A percentile compares a stretch with the other conserved stretches of the same genome.
phyloP scores from a whole-genome alignment of 1,140 invertebrate genomes.

The Oreohelix idahoensis region DNA sequence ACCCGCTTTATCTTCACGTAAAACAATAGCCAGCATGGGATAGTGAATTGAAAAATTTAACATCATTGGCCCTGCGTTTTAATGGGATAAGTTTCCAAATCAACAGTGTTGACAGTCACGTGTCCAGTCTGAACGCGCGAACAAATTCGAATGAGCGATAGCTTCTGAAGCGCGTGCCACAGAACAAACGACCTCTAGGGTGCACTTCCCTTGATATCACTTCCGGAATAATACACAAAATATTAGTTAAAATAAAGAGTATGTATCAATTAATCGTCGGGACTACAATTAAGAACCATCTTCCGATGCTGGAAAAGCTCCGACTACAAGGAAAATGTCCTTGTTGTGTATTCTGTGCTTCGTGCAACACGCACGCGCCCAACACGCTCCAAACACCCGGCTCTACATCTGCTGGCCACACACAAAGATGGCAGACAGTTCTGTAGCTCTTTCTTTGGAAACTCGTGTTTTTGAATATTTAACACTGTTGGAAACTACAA shows the following conservation, averaged over 20 bases:
- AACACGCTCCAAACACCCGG: background rate
- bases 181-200: background rate
- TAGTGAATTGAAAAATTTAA: too few relatives aligned
- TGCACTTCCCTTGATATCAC: background rate
- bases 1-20: too few relatives aligned
- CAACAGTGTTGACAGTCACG: background rate
- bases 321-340: background rate
- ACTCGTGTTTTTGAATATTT: background rate
- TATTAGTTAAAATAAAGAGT: constrained; percentile 8
- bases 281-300: background rate
- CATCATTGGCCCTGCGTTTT: background rate
- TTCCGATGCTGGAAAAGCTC: background rate
- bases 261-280: background rate
- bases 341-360: background rate
- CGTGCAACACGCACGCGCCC: background rate
- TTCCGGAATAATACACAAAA: constrained; percentile 3
- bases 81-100: background rate
- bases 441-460: background rate
- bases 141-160: background rate
- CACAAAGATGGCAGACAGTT: background rate
- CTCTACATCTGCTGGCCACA: background rate
- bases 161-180: background rate
- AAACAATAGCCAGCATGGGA: too few relatives aligned
- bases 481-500: too few relatives aligned
- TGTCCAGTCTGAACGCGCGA: background rate